Evolutionary conservation across 2,888 invertebrate species (phyloP).

Genomic region (Drosophila meridionalis): DNA sequence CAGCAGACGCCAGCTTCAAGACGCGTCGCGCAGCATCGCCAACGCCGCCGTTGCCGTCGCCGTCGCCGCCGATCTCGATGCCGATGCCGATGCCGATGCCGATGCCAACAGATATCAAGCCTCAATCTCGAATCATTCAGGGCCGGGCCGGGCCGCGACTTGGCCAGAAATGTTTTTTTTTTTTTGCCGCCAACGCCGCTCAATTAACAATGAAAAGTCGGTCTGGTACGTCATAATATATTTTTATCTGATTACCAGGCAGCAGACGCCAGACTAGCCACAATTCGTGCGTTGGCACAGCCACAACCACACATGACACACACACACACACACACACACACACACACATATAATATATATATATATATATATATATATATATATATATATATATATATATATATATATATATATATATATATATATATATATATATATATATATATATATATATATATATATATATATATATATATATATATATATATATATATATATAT

Average conservation of each 20-base stretch:
- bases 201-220: constrained; percentile 74
- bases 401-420: too few species aligned
- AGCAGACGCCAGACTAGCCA: constrained; percentile 37
- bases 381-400: too few species aligned
- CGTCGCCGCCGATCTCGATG: constrained; percentile 43
- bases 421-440: not conserved
- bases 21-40: constrained; percentile 52
- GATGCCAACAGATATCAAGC: constrained; percentile 71
- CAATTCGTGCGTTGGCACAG: constrained; percentile 67
- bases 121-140: constrained; percentile 67
- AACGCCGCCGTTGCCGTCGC: constrained; percentile 29
- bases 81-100: constrained; percentile 25
- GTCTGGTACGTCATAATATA: constrained; percentile 78
- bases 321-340: constrained; percentile 15
- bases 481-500: too few species aligned
- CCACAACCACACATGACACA: constrained; percentile 6
- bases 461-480: not conserved
- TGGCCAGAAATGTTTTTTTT: constrained; percentile 61
- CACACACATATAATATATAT: not conserved
- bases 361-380: too few species aligned
- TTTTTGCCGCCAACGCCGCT: constrained; percentile 60
- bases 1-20: constrained; percentile 60
- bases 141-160: constrained; percentile 41
- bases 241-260: constrained; percentile 75
- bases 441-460: too few species aligned